Percentiles rank a stretch among this genome's conserved stretches.
Conservation (phyloP, 2,797 vertebrate species). For the Serranus cabrilla region DNA sequence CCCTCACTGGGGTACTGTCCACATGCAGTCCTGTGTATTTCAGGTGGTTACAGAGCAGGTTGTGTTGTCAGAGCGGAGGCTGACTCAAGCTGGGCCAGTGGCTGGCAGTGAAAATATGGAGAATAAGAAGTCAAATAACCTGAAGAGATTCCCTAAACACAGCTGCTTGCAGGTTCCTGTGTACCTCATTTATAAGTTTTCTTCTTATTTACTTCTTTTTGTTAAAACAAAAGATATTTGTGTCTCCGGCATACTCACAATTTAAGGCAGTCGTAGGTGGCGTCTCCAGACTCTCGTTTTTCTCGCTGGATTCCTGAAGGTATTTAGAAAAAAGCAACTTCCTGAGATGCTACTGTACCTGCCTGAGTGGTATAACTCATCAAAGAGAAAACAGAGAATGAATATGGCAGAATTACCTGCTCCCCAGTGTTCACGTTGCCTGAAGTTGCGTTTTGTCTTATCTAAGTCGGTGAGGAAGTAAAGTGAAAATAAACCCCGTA, state of each 20-base stretch:
- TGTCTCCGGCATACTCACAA: constrained; percentile 1
- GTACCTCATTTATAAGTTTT: constrained; percentile 2
- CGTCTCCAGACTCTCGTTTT: constrained; percentile 13
- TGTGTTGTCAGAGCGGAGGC: background rate
- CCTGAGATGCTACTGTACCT: constrained; percentile 7
- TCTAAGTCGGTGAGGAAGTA: constrained; percentile 7
- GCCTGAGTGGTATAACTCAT: constrained; percentile 23
- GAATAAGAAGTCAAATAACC: constrained; percentile 17
- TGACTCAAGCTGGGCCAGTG: constrained; percentile 11
- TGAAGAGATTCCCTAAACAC: constrained; percentile 28
- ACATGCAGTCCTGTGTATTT: constrained; percentile 11
- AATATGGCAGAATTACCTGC: constrained; percentile 36
- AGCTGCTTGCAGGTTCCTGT: constrained; percentile 32
- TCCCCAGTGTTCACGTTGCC: constrained; percentile 32
- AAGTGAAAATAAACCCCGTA: constrained; percentile 34
- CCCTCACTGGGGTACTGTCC: constrained; percentile 4
- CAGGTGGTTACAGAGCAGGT: background rate
- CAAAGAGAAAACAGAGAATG: constrained; percentile 40
- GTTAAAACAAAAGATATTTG: constrained; percentile 12
- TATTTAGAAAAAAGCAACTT: constrained; percentile 19
- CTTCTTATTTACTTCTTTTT: constrained; percentile 15
- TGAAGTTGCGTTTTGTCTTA: constrained; percentile 46
- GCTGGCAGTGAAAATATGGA: background rate
- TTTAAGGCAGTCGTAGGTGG: constrained; percentile 28
- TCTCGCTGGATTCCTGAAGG: constrained; percentile 17